These are phyloP conservation scores for Wasmannia auropunctata DNA, from an alignment of 1,140 invertebrate species.

Conservation along the genomic window DNA sequence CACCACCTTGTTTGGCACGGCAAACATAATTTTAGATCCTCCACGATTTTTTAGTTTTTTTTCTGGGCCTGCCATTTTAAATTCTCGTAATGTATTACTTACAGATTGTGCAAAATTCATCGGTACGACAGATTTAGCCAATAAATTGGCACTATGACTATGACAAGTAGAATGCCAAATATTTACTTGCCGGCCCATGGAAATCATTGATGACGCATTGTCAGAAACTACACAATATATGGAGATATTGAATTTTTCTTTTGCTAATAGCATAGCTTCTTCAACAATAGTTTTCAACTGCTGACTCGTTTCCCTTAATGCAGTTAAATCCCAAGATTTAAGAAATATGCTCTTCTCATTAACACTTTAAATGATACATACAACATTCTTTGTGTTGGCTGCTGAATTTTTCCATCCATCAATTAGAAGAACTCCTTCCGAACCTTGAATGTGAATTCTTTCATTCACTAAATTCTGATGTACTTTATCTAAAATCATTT, in stretches of 20 bases:
- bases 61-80: neutral
- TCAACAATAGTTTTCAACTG: neutral
- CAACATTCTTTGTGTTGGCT: neutral
- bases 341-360: neutral
- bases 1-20: neutral
- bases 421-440: neutral
- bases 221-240: neutral
- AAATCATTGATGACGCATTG: neutral
- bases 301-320: neutral
- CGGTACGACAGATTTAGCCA: neutral
- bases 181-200: neutral
- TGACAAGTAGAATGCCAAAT: conserved; percentile 26
- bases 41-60: neutral
- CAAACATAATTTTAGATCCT: neutral
- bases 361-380: neutral
- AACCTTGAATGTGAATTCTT: neutral
- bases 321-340: neutral
- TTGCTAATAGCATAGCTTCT: neutral
- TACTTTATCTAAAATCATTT: neutral
- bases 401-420: neutral
- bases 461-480: neutral
- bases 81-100: neutral
- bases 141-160: neutral
- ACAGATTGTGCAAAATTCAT: neutral
- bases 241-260: neutral